These are phyloP conservation scores for Hassar affinis DNA, from an alignment of 2,113 vertebrate genomes.

Conservation along the genomic window DNA sequence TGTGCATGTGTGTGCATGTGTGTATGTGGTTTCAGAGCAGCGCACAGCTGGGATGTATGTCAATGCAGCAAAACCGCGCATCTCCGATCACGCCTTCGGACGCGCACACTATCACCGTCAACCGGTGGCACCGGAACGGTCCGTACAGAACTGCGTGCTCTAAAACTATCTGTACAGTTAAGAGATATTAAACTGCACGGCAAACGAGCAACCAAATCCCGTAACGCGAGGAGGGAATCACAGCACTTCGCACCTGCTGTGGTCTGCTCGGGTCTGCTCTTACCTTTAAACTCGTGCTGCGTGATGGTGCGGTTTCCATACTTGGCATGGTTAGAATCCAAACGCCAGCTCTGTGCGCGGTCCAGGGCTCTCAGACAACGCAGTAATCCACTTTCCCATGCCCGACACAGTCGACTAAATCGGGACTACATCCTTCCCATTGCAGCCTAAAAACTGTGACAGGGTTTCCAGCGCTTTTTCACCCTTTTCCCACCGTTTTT, in stretches of 20 bases:
- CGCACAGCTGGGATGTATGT: slow-evolving; percentile 29
- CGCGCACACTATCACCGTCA: slow-evolving; percentile 39
- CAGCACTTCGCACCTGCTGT: slow-evolving; percentile 4
- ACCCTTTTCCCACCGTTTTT: slow-evolving; percentile 34
- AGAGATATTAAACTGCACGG: background rate
- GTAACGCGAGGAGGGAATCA: background rate
- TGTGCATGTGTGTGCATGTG: too few relatives aligned
- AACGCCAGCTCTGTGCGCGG: slow-evolving; percentile 58
- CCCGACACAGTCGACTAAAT: slow-evolving; percentile 61
- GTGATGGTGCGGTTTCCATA: slow-evolving; percentile 59
- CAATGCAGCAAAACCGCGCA: slow-evolving; percentile 51
- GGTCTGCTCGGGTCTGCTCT: too few relatives aligned
- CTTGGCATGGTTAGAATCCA: slow-evolving; percentile 71
- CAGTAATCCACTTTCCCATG: slow-evolving; percentile 76
- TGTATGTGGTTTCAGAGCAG: background rate
- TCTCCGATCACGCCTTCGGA: slow-evolving; percentile 25
- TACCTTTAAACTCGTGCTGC: slow-evolving; percentile 58
- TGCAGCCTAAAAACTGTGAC: slow-evolving; percentile 66
- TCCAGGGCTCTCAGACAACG: slow-evolving; percentile 62
- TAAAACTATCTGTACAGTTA: slow-evolving; percentile 10
- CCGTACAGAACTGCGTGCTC: background rate
- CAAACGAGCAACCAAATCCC: background rate
- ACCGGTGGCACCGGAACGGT: slow-evolving; percentile 42
- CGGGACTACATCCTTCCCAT: slow-evolving; percentile 72
- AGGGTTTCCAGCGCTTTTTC: slow-evolving; percentile 67